Percentiles rank a stretch among this genome's conserved stretches.
phyloP scores from a whole-genome alignment of 2,113 vertebrate genomes.

The Vidua macroura region DNA sequence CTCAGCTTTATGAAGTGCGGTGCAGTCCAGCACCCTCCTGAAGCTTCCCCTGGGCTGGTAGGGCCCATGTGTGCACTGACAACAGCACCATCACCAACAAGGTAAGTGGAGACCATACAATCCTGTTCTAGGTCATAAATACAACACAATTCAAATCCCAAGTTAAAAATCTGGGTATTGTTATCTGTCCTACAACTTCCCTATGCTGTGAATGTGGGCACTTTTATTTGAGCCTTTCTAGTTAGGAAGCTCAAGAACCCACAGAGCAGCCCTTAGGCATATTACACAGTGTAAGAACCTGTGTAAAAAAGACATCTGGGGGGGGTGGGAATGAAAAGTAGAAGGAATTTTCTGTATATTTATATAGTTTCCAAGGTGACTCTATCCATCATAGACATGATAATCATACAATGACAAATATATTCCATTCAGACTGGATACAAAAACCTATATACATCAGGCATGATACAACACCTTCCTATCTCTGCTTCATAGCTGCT shows the following conservation, averaged over 20 bases:
- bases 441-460: neutral
- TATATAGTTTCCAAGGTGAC: neutral
- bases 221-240: neutral
- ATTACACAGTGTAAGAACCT: neutral
- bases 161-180: neutral
- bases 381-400: neutral
- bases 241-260: neutral
- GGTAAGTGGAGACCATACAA: neutral
- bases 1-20: neutral
- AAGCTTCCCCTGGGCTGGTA: neutral
- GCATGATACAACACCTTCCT: neutral
- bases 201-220: neutral
- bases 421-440: neutral
- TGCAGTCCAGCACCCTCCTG: neutral
- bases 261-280: neutral
- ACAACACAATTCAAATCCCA: neutral
- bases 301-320: neutral
- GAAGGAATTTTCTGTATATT: neutral
- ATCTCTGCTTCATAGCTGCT: neutral
- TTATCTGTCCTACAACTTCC: neutral
- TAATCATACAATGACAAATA: neutral
- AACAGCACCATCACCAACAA: neutral
- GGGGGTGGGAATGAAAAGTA: neutral
- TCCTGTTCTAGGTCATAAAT: neutral
- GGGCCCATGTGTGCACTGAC: rapidly evolving